Percentiles rank a stretch among this genome's conserved stretches.
Evolutionary conservation across 2,888 invertebrate species (phyloP).

Genomic region (Amaurobius ferox): DNA sequence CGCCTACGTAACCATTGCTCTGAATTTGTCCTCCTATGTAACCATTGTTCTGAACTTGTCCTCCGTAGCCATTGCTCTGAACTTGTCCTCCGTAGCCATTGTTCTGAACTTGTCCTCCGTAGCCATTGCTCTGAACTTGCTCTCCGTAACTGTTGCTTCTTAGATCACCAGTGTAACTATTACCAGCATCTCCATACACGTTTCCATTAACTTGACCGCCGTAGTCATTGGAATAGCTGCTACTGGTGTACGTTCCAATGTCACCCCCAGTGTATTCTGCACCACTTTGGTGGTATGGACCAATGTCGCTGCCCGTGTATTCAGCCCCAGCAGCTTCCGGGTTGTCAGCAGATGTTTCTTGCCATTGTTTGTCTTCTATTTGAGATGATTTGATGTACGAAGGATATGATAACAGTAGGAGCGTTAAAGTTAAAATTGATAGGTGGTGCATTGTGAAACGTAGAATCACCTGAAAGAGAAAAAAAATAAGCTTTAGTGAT

Average conservation of each 20-base stretch:
- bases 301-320: conserved; percentile 15
- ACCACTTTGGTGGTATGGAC: not conserved
- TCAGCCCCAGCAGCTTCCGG: conserved; percentile 28
- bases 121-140: not conserved
- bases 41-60: not conserved
- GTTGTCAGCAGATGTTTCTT: conserved; percentile 19
- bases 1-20: not conserved
- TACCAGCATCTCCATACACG: not conserved
- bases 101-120: not conserved
- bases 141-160: not conserved
- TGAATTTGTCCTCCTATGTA: not conserved
- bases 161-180: not conserved
- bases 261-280: not conserved
- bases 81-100: not conserved
- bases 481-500: too few species aligned
- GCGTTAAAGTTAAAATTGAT: not conserved
- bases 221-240: not conserved
- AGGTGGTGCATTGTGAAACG: not conserved
- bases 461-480: not conserved
- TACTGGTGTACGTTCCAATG: not conserved
- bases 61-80: conserved; percentile 1
- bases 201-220: not conserved
- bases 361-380: conserved; percentile 26
- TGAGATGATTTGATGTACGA: not conserved
- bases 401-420: not conserved